These are phyloP conservation scores for Scaptomyza montana DNA, from an alignment of 1,140 invertebrate genomes.

Conservation along the genomic window DNA sequence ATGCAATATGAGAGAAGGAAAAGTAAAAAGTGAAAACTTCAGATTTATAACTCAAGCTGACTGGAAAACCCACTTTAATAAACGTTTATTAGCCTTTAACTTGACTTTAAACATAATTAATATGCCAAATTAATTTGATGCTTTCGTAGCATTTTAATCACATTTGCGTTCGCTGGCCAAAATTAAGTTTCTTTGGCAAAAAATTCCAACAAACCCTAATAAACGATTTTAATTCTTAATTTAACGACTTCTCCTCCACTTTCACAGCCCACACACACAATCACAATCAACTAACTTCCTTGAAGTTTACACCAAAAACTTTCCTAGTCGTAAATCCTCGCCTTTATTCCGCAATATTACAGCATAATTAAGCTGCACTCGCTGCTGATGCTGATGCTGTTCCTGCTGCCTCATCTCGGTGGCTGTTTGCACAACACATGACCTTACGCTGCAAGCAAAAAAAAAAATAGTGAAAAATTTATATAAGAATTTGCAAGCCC, in stretches of 20 bases:
- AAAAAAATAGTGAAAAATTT: constrained; percentile 7
- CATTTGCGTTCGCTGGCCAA: too few species aligned
- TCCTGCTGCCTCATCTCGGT: constrained; percentile 1
- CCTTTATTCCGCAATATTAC: constrained; percentile 44
- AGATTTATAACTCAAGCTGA: too few species aligned
- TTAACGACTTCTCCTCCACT: constrained; percentile 2
- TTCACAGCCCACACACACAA: constrained; percentile 13
- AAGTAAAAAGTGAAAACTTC: too few species aligned
- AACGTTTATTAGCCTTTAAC: too few species aligned
- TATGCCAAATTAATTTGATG: constrained; percentile 3
- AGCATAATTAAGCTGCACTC: constrained; percentile 54
- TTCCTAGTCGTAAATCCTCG: constrained; percentile 36
- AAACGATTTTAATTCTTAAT: constrained; percentile 36
- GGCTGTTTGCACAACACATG: constrained; percentile 27
- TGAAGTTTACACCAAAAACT: constrained; percentile 6
- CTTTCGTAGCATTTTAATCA: too few species aligned
- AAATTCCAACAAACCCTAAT: background rate
- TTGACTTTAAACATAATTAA: too few species aligned
- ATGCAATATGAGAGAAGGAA: too few species aligned
- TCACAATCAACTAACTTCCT: constrained; percentile 6
- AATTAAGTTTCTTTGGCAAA: too few species aligned
- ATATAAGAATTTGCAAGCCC: background rate
- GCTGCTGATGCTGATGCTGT: background rate
- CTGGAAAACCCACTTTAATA: too few species aligned
- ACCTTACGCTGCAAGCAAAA: constrained; percentile 31